These are phyloP conservation scores for Polydrusus tereticollis DNA, from an alignment of 2,888 invertebrate genomes.

Conservation along the genomic window DNA sequence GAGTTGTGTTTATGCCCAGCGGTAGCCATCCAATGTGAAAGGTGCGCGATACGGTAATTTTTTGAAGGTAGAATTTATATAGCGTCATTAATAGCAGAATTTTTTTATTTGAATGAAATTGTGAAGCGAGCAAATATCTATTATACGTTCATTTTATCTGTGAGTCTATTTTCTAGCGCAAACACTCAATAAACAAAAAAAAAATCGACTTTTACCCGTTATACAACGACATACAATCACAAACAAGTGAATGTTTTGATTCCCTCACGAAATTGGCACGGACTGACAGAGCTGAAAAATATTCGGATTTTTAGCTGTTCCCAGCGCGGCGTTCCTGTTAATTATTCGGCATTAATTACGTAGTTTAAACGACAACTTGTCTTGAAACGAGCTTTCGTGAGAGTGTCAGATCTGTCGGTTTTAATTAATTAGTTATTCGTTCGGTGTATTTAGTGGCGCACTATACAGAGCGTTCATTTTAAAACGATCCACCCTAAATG, in stretches of 20 bases:
- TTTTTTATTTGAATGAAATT: too few species aligned
- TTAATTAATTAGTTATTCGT: neutral
- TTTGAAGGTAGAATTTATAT: too few species aligned
- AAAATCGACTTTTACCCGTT: neutral
- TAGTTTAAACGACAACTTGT: neutral
- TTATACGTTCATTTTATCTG: too few species aligned
- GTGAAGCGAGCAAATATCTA: too few species aligned
- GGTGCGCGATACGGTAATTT: too few species aligned
- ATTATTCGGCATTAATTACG: neutral
- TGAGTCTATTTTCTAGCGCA: too few species aligned
- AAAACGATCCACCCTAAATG: neutral
- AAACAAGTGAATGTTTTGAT: slow-evolving; percentile 2
- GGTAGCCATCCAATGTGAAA: too few species aligned
- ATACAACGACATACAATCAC: neutral
- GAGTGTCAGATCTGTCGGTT: neutral
- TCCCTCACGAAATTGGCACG: neutral
- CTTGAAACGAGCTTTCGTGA: neutral
- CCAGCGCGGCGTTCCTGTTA: neutral
- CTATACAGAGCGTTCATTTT: neutral
- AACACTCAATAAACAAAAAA: too few species aligned
- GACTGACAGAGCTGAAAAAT: neutral
- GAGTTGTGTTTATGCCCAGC: too few species aligned
- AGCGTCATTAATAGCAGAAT: too few species aligned
- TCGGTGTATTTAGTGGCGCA: too few species aligned
- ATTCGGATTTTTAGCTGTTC: neutral